phyloP scores from a whole-genome alignment of 2,888 invertebrate genomes.

The Strigamia crassipes region DNA sequence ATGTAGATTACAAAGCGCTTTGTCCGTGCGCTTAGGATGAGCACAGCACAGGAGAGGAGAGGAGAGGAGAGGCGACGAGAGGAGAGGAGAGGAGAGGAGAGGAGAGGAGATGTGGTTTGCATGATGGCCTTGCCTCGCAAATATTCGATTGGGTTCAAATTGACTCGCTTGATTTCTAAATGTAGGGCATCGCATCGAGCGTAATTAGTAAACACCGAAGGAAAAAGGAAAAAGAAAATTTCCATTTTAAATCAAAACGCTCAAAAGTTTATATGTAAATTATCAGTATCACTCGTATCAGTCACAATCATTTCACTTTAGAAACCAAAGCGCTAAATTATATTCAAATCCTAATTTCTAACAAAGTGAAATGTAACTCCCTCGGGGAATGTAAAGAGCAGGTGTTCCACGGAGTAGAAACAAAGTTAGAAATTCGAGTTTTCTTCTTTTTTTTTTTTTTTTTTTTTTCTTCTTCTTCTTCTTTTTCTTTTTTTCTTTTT shows the following conservation, averaged over 20 bases:
- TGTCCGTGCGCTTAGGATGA: neutral
- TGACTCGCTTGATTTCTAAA: no score
- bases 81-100: no score
- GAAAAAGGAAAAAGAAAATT: no score
- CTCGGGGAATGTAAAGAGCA: neutral
- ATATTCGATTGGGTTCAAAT: neutral
- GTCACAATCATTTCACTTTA: no score
- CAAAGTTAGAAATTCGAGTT: neutral
- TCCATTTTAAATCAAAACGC: no score
- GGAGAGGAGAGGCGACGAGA: neutral
- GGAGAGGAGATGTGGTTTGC: neutral
- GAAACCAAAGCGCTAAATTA: neutral
- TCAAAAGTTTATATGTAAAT: no score
- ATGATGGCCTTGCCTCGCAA: neutral
- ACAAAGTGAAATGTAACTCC: constrained; percentile 15
- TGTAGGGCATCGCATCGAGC: no score
- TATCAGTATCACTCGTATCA: no score
- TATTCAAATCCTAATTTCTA: neutral
- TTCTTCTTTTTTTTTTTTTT: neutral
- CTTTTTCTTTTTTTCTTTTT: neutral
- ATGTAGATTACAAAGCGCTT: constrained; percentile 17
- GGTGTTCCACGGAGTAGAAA: constrained; percentile 5
- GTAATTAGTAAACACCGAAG: no score
- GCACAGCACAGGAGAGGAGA: no score
- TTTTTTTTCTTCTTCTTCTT: neutral